A percentile compares a stretch with the other conserved stretches of the same genome.
Evolutionary conservation across 2,797 vertebrate species (phyloP).

Genomic region (Diglossa cyanea): DNA sequence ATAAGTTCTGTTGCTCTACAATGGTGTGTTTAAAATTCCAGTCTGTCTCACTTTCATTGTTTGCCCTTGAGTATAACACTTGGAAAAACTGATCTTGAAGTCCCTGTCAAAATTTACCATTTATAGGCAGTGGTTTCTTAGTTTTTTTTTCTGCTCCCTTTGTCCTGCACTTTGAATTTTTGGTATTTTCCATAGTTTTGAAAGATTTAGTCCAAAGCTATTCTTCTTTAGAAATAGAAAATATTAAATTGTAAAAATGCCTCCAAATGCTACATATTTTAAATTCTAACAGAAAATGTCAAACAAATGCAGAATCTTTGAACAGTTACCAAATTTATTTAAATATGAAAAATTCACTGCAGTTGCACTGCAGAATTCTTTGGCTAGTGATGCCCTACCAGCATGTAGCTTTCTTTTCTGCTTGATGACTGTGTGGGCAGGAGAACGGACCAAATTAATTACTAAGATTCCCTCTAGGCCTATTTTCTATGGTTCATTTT

Average conservation of each 20-base stretch:
- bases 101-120: neutral
- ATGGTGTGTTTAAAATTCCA: neutral
- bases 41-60: neutral
- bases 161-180: neutral
- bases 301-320: neutral
- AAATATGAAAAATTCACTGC: neutral
- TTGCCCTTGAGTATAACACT: neutral
- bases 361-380: neutral
- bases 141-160: neutral
- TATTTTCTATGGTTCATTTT: slow-evolving; percentile 1
- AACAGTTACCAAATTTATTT: neutral
- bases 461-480: neutral
- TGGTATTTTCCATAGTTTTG: neutral
- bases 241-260: neutral
- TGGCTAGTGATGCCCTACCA: neutral
- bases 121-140: neutral
- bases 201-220: neutral
- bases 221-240: neutral
- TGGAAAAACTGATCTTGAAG: neutral
- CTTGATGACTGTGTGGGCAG: neutral
- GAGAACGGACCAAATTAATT: neutral
- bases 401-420: neutral
- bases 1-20: neutral
- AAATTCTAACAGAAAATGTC: neutral
- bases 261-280: neutral